Percentiles rank a stretch among this genome's conserved stretches.
phyloP scores from a whole-genome alignment of 2,888 invertebrate species.

The Tyria jacobaeae region DNA sequence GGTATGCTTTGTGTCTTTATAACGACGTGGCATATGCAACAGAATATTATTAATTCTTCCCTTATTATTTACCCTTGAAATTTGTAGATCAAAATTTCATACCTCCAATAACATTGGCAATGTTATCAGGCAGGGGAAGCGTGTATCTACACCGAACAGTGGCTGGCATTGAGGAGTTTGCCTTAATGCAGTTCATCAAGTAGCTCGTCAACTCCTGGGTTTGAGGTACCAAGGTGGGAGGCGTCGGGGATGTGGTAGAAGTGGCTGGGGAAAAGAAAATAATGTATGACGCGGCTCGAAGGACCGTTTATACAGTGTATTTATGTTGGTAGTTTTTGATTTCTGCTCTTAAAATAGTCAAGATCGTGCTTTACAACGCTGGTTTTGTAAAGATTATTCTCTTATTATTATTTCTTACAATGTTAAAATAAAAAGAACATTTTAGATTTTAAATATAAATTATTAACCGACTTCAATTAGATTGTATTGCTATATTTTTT shows the following conservation, averaged over 20 bases:
- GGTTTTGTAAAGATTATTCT: no score
- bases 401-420: no score
- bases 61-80: neutral
- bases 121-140: constrained; percentile 44
- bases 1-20: no score
- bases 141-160: constrained; percentile 62
- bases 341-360: no score
- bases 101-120: constrained; percentile 40
- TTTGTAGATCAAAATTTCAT: neutral
- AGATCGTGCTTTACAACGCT: no score
- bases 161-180: constrained; percentile 55
- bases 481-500: no score
- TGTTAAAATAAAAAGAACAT: no score
- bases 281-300: neutral
- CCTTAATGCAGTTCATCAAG: constrained; percentile 61
- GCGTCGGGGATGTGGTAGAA: constrained; percentile 27
- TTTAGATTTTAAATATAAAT: no score
- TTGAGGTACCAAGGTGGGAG: constrained; percentile 48
- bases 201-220: constrained; percentile 52
- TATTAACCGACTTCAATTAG: no score
- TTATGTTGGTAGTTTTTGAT: neutral
- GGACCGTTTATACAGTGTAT: neutral
- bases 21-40: no score
- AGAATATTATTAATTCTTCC: neutral
- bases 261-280: constrained; percentile 21